These are phyloP conservation scores for Drosophila lacertosa DNA, from an alignment of 1,140 invertebrate genomes.

Conservation along the genomic window DNA sequence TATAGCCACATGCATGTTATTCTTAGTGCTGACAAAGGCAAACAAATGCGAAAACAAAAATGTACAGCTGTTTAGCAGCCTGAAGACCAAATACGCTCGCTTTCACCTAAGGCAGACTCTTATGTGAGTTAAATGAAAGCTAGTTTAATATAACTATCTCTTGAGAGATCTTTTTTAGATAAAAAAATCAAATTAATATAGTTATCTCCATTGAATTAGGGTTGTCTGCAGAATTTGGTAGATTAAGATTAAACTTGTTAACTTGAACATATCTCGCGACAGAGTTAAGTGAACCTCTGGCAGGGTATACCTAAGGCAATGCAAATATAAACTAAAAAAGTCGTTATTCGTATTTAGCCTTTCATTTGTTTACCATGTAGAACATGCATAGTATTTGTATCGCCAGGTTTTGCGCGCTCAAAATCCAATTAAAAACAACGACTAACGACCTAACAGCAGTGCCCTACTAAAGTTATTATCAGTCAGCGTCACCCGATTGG, in stretches of 20 bases:
- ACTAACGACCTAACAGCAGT: slow-evolving; percentile 38
- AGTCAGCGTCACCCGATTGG: slow-evolving; percentile 6
- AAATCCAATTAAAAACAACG: slow-evolving; percentile 64
- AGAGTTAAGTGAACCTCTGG: not conserved
- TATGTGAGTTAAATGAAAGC: not conserved
- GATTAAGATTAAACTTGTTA: too few relatives aligned
- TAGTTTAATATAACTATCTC: not conserved
- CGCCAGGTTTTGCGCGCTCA: slow-evolving; percentile 28
- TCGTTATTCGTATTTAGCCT: slow-evolving; percentile 37
- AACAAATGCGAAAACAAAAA: slow-evolving; percentile 20
- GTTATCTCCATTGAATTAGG: too few relatives aligned
- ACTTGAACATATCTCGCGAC: not conserved
- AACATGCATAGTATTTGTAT: slow-evolving; percentile 20
- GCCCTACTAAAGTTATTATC: slow-evolving; percentile 47
- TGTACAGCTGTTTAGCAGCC: not conserved
- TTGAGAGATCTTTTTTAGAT: not conserved
- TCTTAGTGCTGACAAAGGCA: slow-evolving; percentile 1
- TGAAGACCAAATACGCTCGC: slow-evolving; percentile 8
- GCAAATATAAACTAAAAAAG: slow-evolving; percentile 29
- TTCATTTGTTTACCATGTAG: slow-evolving; percentile 28
- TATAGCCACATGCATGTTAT: not conserved
- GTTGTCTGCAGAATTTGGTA: too few relatives aligned
- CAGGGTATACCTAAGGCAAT: slow-evolving; percentile 6
- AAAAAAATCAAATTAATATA: not conserved
- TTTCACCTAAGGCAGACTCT: not conserved